Base-by-base conservation (phyloP, 2,113 vertebrate genomes). In the Bubo blakistoni region DNA sequence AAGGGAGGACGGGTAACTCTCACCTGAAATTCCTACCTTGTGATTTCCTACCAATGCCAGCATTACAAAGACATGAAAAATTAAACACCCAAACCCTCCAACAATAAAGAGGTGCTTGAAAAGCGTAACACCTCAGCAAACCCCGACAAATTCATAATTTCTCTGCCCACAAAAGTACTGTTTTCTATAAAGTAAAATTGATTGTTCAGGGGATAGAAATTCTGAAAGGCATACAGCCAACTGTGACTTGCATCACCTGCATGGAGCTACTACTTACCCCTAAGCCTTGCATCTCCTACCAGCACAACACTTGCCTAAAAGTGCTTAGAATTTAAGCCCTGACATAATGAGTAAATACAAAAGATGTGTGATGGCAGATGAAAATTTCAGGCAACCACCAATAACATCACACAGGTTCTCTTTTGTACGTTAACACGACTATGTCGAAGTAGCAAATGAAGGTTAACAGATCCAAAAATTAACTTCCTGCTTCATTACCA, bases 131-230 rank as follows among this genome's bases (percentile, higher is more conserved):
- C 30, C 42, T 62, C 9, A 22, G 27, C 59, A 70, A 89, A 81
- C 18, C 14, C 62, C 38, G 40, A 26, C 8, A 11, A 55, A 67
- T 7, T 34, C 2, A n/a, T 26, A 5, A 7, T n/a, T 77, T 20
- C 2, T 5, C 15, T 27, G 12, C 8, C 4, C 5, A 6, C 4
- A 4, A 13, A 71, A 61, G 16, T 6, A n/a, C 29, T 57, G 34
- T 30, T 42, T 77, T 58, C 59, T 69, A 71, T 30, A 54, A 1
- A 6, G 13, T 19, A 32, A 20, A 80, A 42, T 25, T 6, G 29
- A 40, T 46, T 36, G n/a, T n/a, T 49, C 18, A 34, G 30, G 44
- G 62, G 77, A 10, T 2, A 67, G 46, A 51, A 61, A 80, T 21
- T 66, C 14, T 18, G 38, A 69, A 70, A 47, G 34, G 34, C 32